These are phyloP conservation scores for Anguilla pacifica DNA, from an alignment of 2,797 vertebrate species.

Conservation along the genomic window DNA sequence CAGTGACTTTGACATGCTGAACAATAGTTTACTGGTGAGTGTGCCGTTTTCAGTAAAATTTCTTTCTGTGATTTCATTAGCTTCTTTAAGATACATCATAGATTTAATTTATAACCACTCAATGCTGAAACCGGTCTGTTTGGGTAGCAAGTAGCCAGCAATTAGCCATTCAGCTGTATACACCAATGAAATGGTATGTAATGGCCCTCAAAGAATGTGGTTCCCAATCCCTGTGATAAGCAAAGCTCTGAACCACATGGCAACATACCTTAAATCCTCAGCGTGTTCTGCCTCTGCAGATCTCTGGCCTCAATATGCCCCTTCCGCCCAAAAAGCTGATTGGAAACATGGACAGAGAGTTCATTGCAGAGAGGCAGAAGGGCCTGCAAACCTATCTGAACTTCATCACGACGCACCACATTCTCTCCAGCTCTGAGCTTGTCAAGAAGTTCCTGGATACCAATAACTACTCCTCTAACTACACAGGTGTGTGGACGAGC, in stretches of 20 bases:
- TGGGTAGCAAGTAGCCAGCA: neutral
- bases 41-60: neutral
- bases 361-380: constrained; percentile 93
- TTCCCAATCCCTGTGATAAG: neutral
- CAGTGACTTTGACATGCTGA: constrained; percentile 95
- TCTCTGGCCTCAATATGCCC: constrained; percentile 86
- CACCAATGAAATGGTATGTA: neutral
- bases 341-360: constrained; percentile 97
- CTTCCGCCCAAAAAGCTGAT: constrained; percentile 96
- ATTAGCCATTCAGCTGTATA: neutral
- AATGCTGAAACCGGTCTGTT: neutral
- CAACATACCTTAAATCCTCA: neutral
- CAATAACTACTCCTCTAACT: constrained; percentile 92
- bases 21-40: constrained; percentile 92
- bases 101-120: neutral
- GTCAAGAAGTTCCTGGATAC: constrained; percentile 96
- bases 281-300: constrained; percentile 62
- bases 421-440: constrained; percentile 84
- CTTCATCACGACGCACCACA: constrained; percentile 88
- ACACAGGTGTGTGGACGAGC: constrained; percentile 80
- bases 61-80: neutral
- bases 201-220: neutral
- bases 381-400: constrained; percentile 93
- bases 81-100: neutral
- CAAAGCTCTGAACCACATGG: neutral